Percentiles rank a stretch among this genome's conserved stretches.
phyloP scores from a whole-genome alignment of 2,888 invertebrate genomes.

The Nomada fucata region DNA sequence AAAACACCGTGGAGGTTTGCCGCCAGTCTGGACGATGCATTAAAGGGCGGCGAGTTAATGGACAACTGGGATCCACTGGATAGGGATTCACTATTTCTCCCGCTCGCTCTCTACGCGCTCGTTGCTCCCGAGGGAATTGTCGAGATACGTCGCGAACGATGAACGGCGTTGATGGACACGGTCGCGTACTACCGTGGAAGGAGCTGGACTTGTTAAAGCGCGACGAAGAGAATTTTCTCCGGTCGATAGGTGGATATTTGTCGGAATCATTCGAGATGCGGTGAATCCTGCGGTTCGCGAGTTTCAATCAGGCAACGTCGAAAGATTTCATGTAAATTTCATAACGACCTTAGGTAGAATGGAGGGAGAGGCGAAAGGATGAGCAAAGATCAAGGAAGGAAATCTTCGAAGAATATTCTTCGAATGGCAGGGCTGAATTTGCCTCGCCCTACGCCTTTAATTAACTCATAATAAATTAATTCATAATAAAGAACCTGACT shows the following conservation, averaged over 20 bases:
- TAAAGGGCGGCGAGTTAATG: slow-evolving; percentile 71
- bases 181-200: background rate
- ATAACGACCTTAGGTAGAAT: no score
- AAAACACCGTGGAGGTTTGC: slow-evolving; percentile 69
- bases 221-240: background rate
- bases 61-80: slow-evolving; percentile 61
- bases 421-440: no score
- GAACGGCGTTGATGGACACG: slow-evolving; percentile 38
- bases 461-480: no score
- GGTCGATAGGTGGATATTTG: no score
- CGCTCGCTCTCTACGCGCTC: background rate
- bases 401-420: no score
- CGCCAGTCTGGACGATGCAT: slow-evolving; percentile 60
- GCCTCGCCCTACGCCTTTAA: no score
- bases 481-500: no score
- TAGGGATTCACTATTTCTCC: slow-evolving; percentile 1
- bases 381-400: no score
- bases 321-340: no score
- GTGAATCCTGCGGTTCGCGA: background rate
- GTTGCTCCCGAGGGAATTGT: slow-evolving; percentile 57
- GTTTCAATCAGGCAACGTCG: background rate
- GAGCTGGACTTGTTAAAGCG: background rate
- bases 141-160: slow-evolving; percentile 30
- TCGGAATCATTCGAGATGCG: no score
- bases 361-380: no score